A percentile compares a stretch with the other conserved stretches of the same genome.
These are phyloP conservation scores for Morone chrysops DNA, from an alignment of 2,113 vertebrate species.

Conservation along the genomic window DNA sequence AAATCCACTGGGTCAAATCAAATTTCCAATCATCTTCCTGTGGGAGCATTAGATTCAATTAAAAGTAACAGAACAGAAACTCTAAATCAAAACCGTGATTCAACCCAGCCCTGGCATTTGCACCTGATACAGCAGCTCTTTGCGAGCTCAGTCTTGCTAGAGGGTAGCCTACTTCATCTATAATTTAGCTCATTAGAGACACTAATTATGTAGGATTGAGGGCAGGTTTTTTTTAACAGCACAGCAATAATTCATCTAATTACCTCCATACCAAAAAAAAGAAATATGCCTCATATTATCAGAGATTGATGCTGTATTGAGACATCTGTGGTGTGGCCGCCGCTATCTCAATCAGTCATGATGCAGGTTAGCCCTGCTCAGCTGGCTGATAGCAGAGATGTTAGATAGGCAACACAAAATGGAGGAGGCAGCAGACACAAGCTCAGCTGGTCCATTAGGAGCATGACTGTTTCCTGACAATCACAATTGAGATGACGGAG, in stretches of 20 bases:
- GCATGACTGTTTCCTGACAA: conserved; percentile 80
- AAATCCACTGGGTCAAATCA: conserved; percentile 4
- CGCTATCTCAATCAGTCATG: conserved; percentile 35
- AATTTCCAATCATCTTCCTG: background rate
- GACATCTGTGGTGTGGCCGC: background rate
- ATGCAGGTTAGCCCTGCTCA: conserved; percentile 61
- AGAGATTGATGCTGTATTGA: conserved; percentile 39
- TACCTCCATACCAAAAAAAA: conserved; percentile 2
- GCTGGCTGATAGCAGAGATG: conserved; percentile 77
- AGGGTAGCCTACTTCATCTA: conserved; percentile 75
- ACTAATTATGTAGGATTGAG: conserved; percentile 67
- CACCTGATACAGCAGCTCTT: conserved; percentile 59
- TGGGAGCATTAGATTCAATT: conserved; percentile 33
- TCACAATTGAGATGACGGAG: conserved; percentile 81
- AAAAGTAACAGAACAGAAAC: conserved; percentile 5
- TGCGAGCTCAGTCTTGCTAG: conserved; percentile 39
- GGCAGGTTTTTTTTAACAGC: conserved; percentile 35
- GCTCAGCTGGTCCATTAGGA: conserved; percentile 84
- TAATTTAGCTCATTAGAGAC: conserved; percentile 75
- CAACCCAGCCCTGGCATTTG: conserved; percentile 1
- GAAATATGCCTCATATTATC: conserved; percentile 10
- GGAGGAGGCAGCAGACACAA: conserved; percentile 80
- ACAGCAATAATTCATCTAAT: conserved; percentile 53
- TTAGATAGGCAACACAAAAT: conserved; percentile 74
- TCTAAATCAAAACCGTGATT: conserved; percentile 33